phyloP scores from a whole-genome alignment of 2,888 invertebrate species.

The Dendrolimus pini region DNA sequence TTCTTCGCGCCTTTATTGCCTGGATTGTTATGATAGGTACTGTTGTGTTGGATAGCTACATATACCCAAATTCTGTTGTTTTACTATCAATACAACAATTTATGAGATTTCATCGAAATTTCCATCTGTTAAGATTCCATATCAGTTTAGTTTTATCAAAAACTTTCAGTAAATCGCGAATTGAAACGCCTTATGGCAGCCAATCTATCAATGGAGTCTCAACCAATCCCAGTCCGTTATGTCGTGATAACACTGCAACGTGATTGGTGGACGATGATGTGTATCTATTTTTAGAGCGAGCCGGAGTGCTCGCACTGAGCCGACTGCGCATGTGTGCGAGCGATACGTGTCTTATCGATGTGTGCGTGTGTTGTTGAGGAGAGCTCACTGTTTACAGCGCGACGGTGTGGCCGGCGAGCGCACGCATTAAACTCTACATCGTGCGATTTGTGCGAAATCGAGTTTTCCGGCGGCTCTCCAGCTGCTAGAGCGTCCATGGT shows the following conservation, averaged over 20 bases:
- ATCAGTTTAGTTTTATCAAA: slow-evolving; percentile 68
- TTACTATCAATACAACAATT: slow-evolving; percentile 19
- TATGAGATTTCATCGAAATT: slow-evolving; percentile 31
- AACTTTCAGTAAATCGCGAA: slow-evolving; percentile 70
- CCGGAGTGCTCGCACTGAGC: slow-evolving; percentile 57
- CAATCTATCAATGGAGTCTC: slow-evolving; percentile 63
- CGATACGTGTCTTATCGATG: slow-evolving; percentile 35
- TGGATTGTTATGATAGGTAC: too few species aligned
- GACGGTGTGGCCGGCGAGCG: slow-evolving; percentile 75
- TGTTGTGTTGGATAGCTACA: not conserved
- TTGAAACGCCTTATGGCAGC: slow-evolving; percentile 60
- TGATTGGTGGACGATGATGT: slow-evolving; percentile 57
- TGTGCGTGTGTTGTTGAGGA: slow-evolving; percentile 66
- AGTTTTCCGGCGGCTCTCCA: slow-evolving; percentile 61
- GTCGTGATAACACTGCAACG: slow-evolving; percentile 41
- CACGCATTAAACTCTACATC: slow-evolving; percentile 73
- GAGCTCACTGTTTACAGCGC: slow-evolving; percentile 74
- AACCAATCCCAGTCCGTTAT: slow-evolving; percentile 45
- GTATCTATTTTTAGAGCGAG: slow-evolving; percentile 58
- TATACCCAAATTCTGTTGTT: slow-evolving; percentile 1
- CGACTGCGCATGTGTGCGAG: slow-evolving; percentile 34
- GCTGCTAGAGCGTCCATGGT: slow-evolving; percentile 54
- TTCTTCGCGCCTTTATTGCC: too few species aligned
- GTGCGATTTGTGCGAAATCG: slow-evolving; percentile 49
- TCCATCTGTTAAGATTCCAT: slow-evolving; percentile 52